Conservation (phyloP, 2,797 vertebrate species). For the Melanogrammus aeglefinus region DNA sequence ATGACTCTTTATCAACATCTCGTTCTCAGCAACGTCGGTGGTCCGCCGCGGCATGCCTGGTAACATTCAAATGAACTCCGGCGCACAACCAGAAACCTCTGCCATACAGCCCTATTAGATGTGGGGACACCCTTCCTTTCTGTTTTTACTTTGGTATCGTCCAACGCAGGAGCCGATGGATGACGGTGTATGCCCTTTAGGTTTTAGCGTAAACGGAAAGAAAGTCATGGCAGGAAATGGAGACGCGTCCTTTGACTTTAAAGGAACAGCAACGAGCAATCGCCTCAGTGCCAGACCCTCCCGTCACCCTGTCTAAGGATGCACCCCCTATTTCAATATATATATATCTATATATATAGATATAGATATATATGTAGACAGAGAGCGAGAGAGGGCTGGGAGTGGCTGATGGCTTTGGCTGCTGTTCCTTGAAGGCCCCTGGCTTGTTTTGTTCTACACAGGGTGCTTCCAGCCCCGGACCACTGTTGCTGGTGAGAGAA, state of each 20-base stretch:
- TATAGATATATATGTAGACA: not conserved
- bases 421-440: not conserved
- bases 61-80: slow-evolving; percentile 1
- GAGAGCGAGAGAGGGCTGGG: not conserved
- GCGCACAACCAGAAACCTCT: slow-evolving; percentile 1
- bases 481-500: slow-evolving; percentile 63
- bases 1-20: slow-evolving; percentile 39
- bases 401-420: not conserved
- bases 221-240: slow-evolving; percentile 9
- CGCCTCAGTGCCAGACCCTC: slow-evolving; percentile 19
- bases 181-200: not conserved
- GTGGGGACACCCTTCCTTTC: slow-evolving; percentile 5
- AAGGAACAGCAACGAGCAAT: slow-evolving; percentile 5
- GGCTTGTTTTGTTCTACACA: slow-evolving; percentile 5
- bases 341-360: not conserved
- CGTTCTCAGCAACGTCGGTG: slow-evolving; percentile 54
- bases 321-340: not conserved
- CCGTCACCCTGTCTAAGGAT: not conserved
- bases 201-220: not conserved
- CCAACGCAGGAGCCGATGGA: slow-evolving; percentile 14
- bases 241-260: slow-evolving; percentile 4
- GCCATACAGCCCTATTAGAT: slow-evolving; percentile 9
- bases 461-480: slow-evolving; percentile 48
- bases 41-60: slow-evolving; percentile 42
- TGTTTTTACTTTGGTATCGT: slow-evolving; percentile 17